phyloP scores from a whole-genome alignment of 2,888 invertebrate species.

The Anthoptus insignis region DNA sequence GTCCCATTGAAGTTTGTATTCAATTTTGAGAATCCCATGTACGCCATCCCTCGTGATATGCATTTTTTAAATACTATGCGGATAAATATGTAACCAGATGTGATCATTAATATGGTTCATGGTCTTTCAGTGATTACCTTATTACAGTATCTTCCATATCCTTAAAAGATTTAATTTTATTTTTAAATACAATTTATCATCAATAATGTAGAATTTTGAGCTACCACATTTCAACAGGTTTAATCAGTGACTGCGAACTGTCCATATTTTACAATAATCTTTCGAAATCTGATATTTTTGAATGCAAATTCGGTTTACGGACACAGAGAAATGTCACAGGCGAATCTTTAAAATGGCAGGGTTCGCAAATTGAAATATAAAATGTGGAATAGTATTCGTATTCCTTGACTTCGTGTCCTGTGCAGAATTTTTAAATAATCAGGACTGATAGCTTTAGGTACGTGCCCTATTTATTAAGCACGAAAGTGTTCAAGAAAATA shows the following conservation, averaged over 20 bases:
- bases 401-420: slow-evolving; percentile 19
- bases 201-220: slow-evolving; percentile 28
- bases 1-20: no score
- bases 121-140: no score
- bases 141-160: no score
- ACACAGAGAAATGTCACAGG: slow-evolving; percentile 18
- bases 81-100: no score
- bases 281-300: slow-evolving; percentile 20
- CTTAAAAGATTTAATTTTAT: neutral
- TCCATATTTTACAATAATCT: slow-evolving; percentile 31
- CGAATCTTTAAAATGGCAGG: slow-evolving; percentile 24
- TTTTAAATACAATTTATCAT: neutral
- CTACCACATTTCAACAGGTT: slow-evolving; percentile 25
- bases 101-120: no score
- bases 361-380: slow-evolving; percentile 32
- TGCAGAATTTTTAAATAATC: slow-evolving; percentile 15
- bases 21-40: no score
- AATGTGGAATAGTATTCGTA: slow-evolving; percentile 8
- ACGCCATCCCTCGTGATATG: no score
- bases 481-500: no score
- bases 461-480: no score
- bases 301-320: slow-evolving; percentile 20
- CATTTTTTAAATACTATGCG: no score
- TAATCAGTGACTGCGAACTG: slow-evolving; percentile 11
- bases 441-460: no score